Evolutionary conservation across 2,113 vertebrate genomes (phyloP).

Genomic region (Microtus richardsoni): DNA sequence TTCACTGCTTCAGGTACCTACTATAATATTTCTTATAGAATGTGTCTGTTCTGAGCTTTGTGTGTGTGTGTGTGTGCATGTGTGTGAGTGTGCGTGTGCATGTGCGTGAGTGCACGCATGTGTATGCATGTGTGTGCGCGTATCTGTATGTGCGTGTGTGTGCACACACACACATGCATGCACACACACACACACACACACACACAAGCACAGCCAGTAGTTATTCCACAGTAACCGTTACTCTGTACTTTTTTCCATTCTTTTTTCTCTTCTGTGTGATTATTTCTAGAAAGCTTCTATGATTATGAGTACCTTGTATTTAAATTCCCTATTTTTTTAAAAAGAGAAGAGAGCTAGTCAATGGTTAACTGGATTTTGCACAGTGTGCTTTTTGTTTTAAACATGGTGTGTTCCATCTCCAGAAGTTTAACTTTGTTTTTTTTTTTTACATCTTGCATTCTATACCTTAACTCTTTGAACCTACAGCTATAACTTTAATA

Average conservation of each 20-base stretch:
- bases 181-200: background rate
- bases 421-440: slow-evolving; percentile 32
- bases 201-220: background rate
- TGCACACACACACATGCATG: background rate
- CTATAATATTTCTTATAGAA: background rate
- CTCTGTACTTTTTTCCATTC: background rate
- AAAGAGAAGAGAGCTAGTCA: background rate
- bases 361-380: background rate
- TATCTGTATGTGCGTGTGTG: background rate
- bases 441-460: background rate
- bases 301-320: background rate
- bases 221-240: background rate
- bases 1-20: background rate
- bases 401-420: background rate
- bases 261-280: background rate
- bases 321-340: background rate
- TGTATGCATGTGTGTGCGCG: too few relatives aligned
- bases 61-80: background rate
- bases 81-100: too few relatives aligned
- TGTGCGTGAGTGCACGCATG: too few relatives aligned
- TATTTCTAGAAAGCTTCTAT: background rate
- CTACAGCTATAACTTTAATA: background rate
- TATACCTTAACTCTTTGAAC: slow-evolving; percentile 10
- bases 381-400: background rate
- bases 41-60: background rate